phyloP scores from a whole-genome alignment of 2,888 invertebrate genomes.

The Poecilobothrus nobilitatus region DNA sequence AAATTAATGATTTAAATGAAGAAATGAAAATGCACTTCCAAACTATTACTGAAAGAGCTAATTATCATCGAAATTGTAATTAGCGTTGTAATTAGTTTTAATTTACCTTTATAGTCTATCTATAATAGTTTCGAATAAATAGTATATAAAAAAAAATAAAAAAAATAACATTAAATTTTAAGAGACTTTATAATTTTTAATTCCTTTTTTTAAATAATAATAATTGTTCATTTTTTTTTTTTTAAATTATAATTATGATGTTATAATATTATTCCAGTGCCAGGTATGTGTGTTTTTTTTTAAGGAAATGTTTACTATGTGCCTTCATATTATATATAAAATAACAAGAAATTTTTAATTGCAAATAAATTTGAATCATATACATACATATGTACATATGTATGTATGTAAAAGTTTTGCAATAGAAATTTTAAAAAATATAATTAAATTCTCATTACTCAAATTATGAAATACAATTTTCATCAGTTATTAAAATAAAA shows the following conservation, averaged over 20 bases:
- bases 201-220: not conserved
- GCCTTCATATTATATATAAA: not conserved
- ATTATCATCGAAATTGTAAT: conserved; percentile 54
- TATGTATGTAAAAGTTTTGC: too few species aligned
- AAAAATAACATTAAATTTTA: conserved; percentile 1
- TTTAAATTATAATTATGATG: not conserved
- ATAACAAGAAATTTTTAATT: not conserved
- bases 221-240: conserved; percentile 8
- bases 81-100: not conserved
- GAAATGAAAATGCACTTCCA: conserved; percentile 55
- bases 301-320: not conserved
- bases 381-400: too few species aligned
- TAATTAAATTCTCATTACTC: too few species aligned
- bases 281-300: not conserved
- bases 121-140: conserved; percentile 2
- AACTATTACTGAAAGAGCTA: conserved; percentile 53
- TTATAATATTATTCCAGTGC: conserved; percentile 8
- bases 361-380: not conserved
- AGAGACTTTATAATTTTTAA: not conserved
- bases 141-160: not conserved
- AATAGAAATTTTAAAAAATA: too few species aligned
- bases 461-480: too few species aligned
- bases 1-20: conserved; percentile 53
- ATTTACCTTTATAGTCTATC: not conserved
- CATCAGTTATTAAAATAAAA: too few species aligned